phyloP scores from a whole-genome alignment of 1,140 invertebrate genomes.

The Brachionus calyciflorus region DNA sequence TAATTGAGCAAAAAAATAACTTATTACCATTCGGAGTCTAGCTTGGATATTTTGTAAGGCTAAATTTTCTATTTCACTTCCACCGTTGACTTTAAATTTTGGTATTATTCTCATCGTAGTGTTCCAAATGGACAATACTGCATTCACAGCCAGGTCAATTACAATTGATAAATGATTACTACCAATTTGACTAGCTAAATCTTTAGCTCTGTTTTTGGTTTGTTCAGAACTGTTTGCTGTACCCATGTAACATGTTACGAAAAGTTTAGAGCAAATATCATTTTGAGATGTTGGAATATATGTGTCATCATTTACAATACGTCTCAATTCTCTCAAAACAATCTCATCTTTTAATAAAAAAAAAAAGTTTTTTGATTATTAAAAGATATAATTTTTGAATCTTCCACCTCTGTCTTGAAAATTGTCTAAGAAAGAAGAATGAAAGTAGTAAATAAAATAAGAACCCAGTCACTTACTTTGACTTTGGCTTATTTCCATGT shows the following conservation, averaged over 20 bases:
- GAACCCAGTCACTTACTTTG: too few species aligned
- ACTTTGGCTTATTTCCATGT: slow-evolving; percentile 9
- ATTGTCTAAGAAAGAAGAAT: too few species aligned
- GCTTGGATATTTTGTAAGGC: slow-evolving; percentile 96
- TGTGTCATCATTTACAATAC: slow-evolving; percentile 76
- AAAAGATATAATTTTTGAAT: too few species aligned
- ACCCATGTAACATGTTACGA: slow-evolving; percentile 96
- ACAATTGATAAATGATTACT: slow-evolving; percentile 82
- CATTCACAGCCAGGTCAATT: slow-evolving; percentile 79
- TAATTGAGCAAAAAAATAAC: slow-evolving; percentile 91
- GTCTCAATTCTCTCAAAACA: slow-evolving; percentile 78
- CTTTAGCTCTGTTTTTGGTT: slow-evolving; percentile 76
- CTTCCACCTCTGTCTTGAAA: too few species aligned
- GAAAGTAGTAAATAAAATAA: too few species aligned
- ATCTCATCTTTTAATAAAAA: slow-evolving; percentile 66
- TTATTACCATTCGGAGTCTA: slow-evolving; percentile 85
- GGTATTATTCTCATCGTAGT: slow-evolving; percentile 72
- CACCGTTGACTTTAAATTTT: slow-evolving; percentile 72
- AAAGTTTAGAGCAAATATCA: slow-evolving; percentile 78
- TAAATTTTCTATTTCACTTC: slow-evolving; percentile 83
- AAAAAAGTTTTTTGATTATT: not conserved
- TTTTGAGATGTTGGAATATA: slow-evolving; percentile 78
- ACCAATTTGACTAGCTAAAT: slow-evolving; percentile 72
- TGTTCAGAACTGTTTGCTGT: slow-evolving; percentile 88
- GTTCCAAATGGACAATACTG: slow-evolving; percentile 80